phyloP scores from a whole-genome alignment of 2,888 invertebrate species.

The Sesamia inferens region DNA sequence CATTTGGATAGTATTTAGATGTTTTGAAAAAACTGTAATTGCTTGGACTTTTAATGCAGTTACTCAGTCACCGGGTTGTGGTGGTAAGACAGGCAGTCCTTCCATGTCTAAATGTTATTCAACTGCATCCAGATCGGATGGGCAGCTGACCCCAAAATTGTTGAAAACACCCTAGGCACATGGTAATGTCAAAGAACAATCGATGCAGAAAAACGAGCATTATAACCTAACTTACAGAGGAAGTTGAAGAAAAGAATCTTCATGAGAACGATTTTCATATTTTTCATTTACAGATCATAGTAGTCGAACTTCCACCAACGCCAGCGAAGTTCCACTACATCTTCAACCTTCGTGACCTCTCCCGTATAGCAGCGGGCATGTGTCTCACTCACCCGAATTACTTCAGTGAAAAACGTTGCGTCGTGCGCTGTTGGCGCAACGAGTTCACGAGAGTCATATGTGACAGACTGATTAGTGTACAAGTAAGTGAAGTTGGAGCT shows the following conservation, averaged over 20 bases:
- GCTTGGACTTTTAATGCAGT: background rate
- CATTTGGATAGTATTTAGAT: no score
- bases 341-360: slow-evolving; percentile 97
- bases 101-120: background rate
- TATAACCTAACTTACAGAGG: background rate
- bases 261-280: background rate
- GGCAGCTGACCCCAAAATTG: background rate
- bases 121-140: no score
- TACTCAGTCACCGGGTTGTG: background rate
- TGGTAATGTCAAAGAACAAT: background rate
- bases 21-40: no score
- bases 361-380: slow-evolving; percentile 95
- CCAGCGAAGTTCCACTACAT: slow-evolving; percentile 98
- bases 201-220: background rate
- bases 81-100: background rate
- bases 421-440: slow-evolving; percentile 97
- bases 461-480: slow-evolving; percentile 94
- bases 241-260: background rate
- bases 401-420: slow-evolving; percentile 92
- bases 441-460: slow-evolving; percentile 96
- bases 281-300: slow-evolving; percentile 89
- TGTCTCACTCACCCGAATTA: slow-evolving; percentile 93
- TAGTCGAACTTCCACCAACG: slow-evolving; percentile 95
- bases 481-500: slow-evolving; percentile 68
- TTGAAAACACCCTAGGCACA: background rate